Percentiles rank a stretch among this genome's conserved stretches.
phyloP scores from a whole-genome alignment of 1,140 invertebrate species.

The Meloidogyne chitwoodi region DNA sequence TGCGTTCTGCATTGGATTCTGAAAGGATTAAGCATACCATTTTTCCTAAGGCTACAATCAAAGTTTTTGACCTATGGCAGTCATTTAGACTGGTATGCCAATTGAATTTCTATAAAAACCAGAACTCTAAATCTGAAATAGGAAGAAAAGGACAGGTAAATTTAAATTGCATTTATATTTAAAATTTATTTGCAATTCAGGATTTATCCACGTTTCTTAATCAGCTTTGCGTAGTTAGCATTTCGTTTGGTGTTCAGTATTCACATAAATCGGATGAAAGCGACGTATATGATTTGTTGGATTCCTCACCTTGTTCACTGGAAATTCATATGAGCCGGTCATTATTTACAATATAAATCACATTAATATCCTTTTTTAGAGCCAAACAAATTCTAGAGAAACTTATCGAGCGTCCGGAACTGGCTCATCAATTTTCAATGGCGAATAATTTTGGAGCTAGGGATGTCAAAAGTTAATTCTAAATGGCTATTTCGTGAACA shows the following conservation, averaged over 20 bases:
- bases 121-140: neutral
- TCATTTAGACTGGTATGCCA: conserved; percentile 31
- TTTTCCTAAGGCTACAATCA: conserved; percentile 34
- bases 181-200: neutral
- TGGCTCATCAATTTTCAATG: neutral
- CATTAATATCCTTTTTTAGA: neutral
- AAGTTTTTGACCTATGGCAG: conserved; percentile 33
- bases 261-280: neutral
- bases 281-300: neutral
- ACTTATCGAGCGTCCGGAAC: conserved; percentile 1
- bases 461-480: neutral
- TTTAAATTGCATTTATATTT: no score
- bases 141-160: neutral
- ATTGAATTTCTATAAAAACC: neutral
- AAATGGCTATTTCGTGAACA: no score
- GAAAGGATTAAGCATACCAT: conserved; percentile 12
- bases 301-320: conserved; percentile 2
- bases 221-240: conserved; percentile 3
- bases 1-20: conserved; percentile 18
- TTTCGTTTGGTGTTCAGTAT: conserved; percentile 9
- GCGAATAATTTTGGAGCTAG: neutral
- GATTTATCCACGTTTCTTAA: neutral
- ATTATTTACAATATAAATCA: neutral
- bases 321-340: conserved; percentile 18
- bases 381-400: conserved; percentile 2